A percentile compares a stretch with the other conserved stretches of the same genome.
These are phyloP conservation scores for Acrossocheilus fasciatus DNA, from an alignment of 2,797 vertebrate species.

Conservation along the genomic window DNA sequence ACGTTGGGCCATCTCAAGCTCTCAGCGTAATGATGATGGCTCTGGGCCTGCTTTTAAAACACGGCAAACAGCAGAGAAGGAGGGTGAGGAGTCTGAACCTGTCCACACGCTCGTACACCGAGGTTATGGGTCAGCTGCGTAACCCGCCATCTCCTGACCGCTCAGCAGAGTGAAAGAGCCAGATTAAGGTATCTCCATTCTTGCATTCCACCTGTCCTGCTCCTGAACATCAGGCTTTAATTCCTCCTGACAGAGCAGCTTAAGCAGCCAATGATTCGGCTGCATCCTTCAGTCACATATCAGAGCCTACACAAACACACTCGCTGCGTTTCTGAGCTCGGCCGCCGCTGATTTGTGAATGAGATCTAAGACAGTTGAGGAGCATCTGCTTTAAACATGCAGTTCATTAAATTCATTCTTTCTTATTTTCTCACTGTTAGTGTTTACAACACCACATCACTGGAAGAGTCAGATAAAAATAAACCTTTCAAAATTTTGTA, in stretches of 20 bases:
- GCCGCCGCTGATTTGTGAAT: background rate
- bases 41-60: constrained; percentile 75
- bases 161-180: constrained; percentile 73
- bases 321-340: background rate
- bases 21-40: constrained; percentile 81
- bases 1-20: constrained; percentile 81
- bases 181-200: constrained; percentile 76
- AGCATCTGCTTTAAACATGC: background rate
- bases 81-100: constrained; percentile 71
- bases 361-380: background rate
- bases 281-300: constrained; percentile 67
- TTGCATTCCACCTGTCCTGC: constrained; percentile 73
- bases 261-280: constrained; percentile 67
- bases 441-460: background rate
- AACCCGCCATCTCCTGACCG: constrained; percentile 69
- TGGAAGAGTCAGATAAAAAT: background rate
- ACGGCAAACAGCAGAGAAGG: constrained; percentile 55
- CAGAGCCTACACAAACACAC: constrained; percentile 48
- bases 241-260: constrained; percentile 79
- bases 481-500: background rate
- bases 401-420: background rate
- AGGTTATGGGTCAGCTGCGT: constrained; percentile 76
- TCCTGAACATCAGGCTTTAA: constrained; percentile 68
- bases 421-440: background rate
- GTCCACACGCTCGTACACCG: constrained; percentile 55